phyloP scores from a whole-genome alignment of 2,113 vertebrate species.

The Riparia riparia region DNA sequence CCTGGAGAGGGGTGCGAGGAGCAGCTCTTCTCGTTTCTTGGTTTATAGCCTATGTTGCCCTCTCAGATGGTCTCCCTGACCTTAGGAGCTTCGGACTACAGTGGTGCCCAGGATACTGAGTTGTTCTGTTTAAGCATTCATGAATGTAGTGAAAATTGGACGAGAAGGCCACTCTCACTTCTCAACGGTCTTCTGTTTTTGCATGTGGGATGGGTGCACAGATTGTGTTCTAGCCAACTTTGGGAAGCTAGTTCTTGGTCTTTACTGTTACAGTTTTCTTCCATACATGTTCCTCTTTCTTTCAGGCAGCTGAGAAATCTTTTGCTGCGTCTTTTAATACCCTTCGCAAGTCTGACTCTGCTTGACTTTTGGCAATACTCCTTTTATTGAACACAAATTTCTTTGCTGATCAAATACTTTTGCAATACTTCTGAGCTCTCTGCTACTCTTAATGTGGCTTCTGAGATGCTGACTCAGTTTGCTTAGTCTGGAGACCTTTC shows the following conservation, averaged over 20 bases:
- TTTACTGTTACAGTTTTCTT: background rate
- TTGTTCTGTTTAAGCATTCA: background rate
- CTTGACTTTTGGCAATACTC: constrained; percentile 3
- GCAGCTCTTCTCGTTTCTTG: background rate
- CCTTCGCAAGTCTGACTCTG: background rate
- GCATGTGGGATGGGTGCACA: background rate
- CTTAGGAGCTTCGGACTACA: background rate
- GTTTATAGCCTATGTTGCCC: background rate
- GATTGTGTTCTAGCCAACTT: background rate
- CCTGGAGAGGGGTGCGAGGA: background rate
- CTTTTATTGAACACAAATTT: constrained; percentile 28
- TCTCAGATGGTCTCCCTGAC: background rate
- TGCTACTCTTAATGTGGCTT: background rate
- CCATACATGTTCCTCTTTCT: background rate
- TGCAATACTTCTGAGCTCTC: background rate
- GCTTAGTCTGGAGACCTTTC: background rate
- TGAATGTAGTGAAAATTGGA: background rate
- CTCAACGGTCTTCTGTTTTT: rapidly evolving
- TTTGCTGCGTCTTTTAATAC: constrained; percentile 15
- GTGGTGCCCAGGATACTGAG: rapidly evolving
- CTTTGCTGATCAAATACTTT: constrained; percentile 35
- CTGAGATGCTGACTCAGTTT: constrained; percentile 48
- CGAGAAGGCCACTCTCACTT: background rate
- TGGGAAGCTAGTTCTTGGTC: background rate
- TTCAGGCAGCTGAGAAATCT: background rate